A percentile compares a stretch with the other conserved stretches of the same genome.
These are phyloP conservation scores for Coendou prehensilis DNA, from an alignment of 2,797 vertebrate species.

Conservation along the genomic window DNA sequence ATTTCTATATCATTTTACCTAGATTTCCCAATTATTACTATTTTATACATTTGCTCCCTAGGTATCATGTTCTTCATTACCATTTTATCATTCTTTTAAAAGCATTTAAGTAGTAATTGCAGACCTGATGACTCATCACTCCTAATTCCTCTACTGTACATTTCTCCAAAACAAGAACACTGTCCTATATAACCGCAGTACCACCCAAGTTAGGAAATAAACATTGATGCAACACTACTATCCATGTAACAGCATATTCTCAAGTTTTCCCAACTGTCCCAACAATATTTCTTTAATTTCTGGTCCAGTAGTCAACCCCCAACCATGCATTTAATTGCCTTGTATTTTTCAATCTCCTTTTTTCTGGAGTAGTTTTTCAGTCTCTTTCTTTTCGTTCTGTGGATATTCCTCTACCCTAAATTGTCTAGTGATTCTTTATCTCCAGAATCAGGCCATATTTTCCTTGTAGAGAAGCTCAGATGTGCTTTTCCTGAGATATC, in stretches of 20 bases:
- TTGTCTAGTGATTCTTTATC: not conserved
- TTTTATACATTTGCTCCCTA: not conserved
- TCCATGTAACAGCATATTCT: not conserved
- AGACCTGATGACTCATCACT: not conserved
- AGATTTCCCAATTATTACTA: not conserved
- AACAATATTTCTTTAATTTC: slow-evolving; percentile 33
- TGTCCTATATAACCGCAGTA: not conserved
- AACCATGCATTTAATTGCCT: not conserved
- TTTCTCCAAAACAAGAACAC: not conserved
- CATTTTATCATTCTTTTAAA: slow-evolving; percentile 51
- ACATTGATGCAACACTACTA: not conserved
- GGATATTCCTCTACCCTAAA: not conserved
- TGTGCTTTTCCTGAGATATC: not conserved
- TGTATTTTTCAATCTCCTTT: not conserved
- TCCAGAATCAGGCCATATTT: not conserved
- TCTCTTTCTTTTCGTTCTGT: not conserved
- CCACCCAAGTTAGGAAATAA: slow-evolving; percentile 31
- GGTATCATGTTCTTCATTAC: not conserved
- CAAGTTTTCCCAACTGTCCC: not conserved
- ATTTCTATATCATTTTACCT: not conserved
- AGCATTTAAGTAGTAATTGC: not conserved
- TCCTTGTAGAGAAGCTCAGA: not conserved
- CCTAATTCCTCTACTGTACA: not conserved
- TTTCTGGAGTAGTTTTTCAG: not conserved
- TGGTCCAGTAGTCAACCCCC: not conserved